These are phyloP conservation scores for Nerophis ophidion DNA, from an alignment of 2,113 vertebrate genomes.

Conservation along the genomic window DNA sequence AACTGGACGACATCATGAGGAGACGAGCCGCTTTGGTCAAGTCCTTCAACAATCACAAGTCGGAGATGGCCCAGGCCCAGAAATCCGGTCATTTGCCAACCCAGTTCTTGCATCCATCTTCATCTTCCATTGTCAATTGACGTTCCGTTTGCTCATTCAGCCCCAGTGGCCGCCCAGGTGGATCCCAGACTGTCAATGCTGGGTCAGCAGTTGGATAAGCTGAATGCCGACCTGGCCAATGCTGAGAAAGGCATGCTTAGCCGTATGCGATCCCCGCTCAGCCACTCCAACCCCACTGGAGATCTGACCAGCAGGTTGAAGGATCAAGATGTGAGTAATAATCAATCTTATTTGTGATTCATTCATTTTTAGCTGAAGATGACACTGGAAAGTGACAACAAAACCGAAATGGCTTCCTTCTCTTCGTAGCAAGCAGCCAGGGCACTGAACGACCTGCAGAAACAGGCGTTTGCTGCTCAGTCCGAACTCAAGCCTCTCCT, in stretches of 20 bases:
- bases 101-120: not conserved
- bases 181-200: constrained; percentile 69
- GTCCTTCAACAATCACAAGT: constrained; percentile 67
- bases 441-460: constrained; percentile 73
- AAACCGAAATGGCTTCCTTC: not conserved
- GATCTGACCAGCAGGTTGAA: constrained; percentile 77
- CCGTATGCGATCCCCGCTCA: constrained; percentile 75
- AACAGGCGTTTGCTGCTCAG: constrained; percentile 75
- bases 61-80: constrained; percentile 49
- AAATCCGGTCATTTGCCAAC: constrained; percentile 61
- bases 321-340: constrained; percentile 77
- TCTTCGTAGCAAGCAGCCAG: constrained; percentile 67
- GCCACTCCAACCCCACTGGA: constrained; percentile 65
- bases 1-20: constrained; percentile 79
- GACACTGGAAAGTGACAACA: not conserved
- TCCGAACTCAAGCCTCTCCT: constrained; percentile 77
- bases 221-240: constrained; percentile 70
- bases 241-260: constrained; percentile 72
- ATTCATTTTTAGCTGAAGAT: not conserved
- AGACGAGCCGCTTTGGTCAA: constrained; percentile 65
- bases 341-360: not conserved
- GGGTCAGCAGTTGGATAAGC: constrained; percentile 66
- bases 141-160: constrained; percentile 28
- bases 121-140: not conserved
- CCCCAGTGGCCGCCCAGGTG: constrained; percentile 41